Evolutionary conservation across 2,113 vertebrate species (phyloP), one percentile per base, ranked within the genome.

Genomic region (Dipodomys spectabilis): DNA sequence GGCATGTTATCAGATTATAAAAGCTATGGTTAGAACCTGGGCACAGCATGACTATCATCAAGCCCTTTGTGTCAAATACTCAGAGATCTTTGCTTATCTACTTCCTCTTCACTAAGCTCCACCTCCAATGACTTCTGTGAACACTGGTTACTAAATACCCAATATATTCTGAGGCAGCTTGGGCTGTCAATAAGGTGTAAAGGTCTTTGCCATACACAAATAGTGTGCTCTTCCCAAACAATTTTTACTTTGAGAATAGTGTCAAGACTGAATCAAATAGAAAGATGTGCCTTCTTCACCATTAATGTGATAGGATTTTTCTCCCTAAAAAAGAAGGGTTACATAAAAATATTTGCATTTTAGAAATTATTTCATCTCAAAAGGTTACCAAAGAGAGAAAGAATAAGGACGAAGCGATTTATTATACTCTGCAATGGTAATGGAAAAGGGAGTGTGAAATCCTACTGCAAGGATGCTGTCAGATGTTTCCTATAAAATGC

Each of bases 331-430:
- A 85, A 18, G 27, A 78, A 18, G 7, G 4, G 0, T 67, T 57
- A 15, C 7, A 4, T 30, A 71, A 45, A 94, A 91, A 91, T 11
- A 80, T 57, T 82, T 89, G 39, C 44, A 87, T 86, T 95, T 94
- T 15, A 12, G 82, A 94, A 85, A 79, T 77, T 32, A n/a, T 89
- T 80, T 85, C 85, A 74, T 15, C 12, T 78, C 32, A 73, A 64
- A 86, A 45, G 67, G 27, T 49, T 72, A 45, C 16, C 32, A 88
- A 82, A 35, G 27, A 57, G 16, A 16, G 62, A 68, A 71, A 30
- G 12, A 1, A 3, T 35, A 83, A 81, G 30, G 28, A 45, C 30
- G n/a, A 77, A 78, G 25, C 13, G 35, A 4, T 22, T 83, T 93
- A 8, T n/a, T n/a, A 7, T 5, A 30, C 12, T 71, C 23, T 20